Conservation (phyloP, 2,113 vertebrate species). For the Microtus richardsoni region DNA sequence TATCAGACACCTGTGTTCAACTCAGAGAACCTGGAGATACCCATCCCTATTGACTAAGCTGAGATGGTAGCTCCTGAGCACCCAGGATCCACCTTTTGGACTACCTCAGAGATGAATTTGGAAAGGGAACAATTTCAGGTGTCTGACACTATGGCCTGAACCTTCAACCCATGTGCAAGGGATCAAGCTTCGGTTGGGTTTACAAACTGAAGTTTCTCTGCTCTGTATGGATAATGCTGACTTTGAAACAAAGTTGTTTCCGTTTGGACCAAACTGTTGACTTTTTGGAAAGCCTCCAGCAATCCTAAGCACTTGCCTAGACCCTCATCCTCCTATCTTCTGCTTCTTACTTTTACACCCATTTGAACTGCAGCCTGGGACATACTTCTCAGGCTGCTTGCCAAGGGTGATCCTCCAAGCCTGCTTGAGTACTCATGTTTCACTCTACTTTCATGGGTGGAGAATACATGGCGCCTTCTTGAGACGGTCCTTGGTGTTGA, state of each 20-base stretch:
- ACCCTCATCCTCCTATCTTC: not conserved
- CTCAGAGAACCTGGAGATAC: not conserved
- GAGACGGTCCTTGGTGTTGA: not conserved
- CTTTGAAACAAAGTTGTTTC: not conserved
- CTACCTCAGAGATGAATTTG: not conserved
- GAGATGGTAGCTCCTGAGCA: not conserved
- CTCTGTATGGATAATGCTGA: not conserved
- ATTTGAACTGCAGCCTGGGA: not conserved
- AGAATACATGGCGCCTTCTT: not conserved
- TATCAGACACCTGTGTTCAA: not conserved
- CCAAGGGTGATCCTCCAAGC: too few species aligned
- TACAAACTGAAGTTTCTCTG: not conserved
- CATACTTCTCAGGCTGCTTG: not conserved
- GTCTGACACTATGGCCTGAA: not conserved
- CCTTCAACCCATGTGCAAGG: not conserved
- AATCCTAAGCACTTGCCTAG: not conserved
- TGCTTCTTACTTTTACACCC: not conserved
- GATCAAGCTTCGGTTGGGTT: not conserved
- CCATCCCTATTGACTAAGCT: not conserved
- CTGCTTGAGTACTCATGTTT: not conserved
- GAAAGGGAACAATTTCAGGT: not conserved
- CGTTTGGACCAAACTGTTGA: not conserved
- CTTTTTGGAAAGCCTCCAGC: not conserved
- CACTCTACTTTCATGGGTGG: not conserved
- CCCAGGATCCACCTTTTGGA: not conserved